Percentiles rank a stretch among this genome's conserved stretches.
phyloP scores from a whole-genome alignment of 2,888 invertebrate species.

The Diploptera punctata region DNA sequence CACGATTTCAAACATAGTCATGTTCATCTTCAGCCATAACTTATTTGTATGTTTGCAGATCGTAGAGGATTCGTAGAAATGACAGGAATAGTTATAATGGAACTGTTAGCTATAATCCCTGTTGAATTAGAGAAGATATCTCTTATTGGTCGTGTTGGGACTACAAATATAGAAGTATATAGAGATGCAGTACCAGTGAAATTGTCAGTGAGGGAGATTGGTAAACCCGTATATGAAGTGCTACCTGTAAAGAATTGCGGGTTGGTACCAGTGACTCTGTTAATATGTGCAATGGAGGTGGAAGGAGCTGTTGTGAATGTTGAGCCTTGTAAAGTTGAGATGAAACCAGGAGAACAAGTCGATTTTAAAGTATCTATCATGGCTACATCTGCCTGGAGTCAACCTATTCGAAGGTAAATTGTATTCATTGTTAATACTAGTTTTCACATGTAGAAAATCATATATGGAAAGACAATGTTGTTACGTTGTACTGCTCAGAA shows the following conservation, averaged over 20 bases:
- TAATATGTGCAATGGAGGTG: background rate
- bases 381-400: too few species aligned
- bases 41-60: too few species aligned
- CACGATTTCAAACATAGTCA: too few species aligned
- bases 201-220: background rate
- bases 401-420: background rate
- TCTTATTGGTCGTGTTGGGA: background rate
- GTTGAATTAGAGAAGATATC: background rate
- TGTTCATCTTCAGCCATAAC: too few species aligned
- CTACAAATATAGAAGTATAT: background rate
- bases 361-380: background rate
- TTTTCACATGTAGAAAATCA: too few species aligned
- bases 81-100: background rate
- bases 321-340: background rate
- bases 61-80: background rate
- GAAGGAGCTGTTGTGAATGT: background rate
- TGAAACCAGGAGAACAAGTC: background rate
- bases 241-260: slow-evolving; percentile 6
- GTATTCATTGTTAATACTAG: too few species aligned
- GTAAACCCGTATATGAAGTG: background rate
- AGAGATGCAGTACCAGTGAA: background rate
- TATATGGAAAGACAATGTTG: too few species aligned
- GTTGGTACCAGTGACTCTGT: background rate
- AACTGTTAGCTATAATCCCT: background rate
- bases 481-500: too few species aligned